Base-by-base conservation (phyloP, 2,888 invertebrate genomes). In the Chymomyza caudatula region DNA sequence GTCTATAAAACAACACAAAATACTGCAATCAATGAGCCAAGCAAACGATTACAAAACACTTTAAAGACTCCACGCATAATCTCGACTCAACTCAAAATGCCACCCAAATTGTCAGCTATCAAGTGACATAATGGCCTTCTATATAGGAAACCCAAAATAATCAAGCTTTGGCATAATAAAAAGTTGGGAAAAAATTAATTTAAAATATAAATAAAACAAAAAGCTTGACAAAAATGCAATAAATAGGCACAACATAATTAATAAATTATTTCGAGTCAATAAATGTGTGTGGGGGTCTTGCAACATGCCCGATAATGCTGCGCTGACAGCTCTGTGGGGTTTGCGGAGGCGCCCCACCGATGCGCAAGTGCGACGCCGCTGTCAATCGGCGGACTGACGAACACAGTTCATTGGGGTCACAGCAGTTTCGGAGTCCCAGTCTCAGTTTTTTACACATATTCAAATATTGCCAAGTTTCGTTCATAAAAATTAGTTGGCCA, bases 251-350 rank as follows among this genome's bases (percentile, higher is more conserved):
- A 71, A 62, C 68, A 73, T 79, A 82, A 82, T 82, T 86, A 86
- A 82, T 82, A 82, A 82, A 82, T 82, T 82, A 85, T 85, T 82
- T 82, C 71, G 86, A 81, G 86, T 83, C 87, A 86, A 85, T 85
- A 82, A 81, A 76, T 73, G 63, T 70, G 52, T 62, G 67, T 70
- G 74, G 62, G 57, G 17, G 52, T 64, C 65, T 86, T 82, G 80
- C 82, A 83, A 79, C 84, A 85, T 67, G 54, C 17, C 1, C 6
- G 49, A 17, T n/a, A n/a, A n/a, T n/a, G n/a, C n/a, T n/a, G n/a
- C n/a, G n/a, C 42, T 51, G 43, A 37, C 63, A 43, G 63, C 19
- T 6, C 23, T n/a, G 20, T 73, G 69, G 63, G 62, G 52, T 53
- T 47, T 13, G 56, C 65, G 65, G 61, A 63, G 74, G 78, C 82